Conservation (phyloP, 2,888 invertebrate species). For the Heliconius charithonia region DNA sequence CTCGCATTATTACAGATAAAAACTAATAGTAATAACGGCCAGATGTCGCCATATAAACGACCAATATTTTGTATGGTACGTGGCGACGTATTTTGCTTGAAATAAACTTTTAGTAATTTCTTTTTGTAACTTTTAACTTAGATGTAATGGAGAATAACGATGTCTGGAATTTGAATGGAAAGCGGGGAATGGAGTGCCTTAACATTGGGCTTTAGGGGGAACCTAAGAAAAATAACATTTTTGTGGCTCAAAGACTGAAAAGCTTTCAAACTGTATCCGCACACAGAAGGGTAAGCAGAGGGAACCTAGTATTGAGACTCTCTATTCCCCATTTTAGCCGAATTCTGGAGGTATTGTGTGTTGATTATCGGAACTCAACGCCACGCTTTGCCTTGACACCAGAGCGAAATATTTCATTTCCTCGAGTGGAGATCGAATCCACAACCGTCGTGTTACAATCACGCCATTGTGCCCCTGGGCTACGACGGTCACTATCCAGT, state of each 20-base stretch:
- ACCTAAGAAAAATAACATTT: too few species aligned
- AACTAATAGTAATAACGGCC: constrained; percentile 18
- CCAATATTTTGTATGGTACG: constrained; percentile 2
- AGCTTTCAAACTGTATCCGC: too few species aligned
- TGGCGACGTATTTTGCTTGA: background rate
- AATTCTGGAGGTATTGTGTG: background rate
- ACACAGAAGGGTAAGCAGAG: too few species aligned
- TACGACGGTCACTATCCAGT: background rate
- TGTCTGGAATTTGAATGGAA: background rate
- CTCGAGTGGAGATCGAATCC: too few species aligned
- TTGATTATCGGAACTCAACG: background rate
- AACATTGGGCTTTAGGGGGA: background rate
- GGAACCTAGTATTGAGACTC: background rate
- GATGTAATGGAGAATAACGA: background rate
- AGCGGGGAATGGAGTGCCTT: background rate
- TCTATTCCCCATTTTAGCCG: background rate
- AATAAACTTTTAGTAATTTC: background rate
- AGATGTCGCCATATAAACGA: constrained; percentile 9
- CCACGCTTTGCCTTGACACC: too few species aligned
- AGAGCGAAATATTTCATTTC: too few species aligned
- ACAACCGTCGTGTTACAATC: too few species aligned
- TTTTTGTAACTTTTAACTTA: background rate
- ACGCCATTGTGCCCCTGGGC: too few species aligned
- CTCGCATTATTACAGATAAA: background rate
- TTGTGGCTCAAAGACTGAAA: too few species aligned